Evolutionary conservation across 2,888 invertebrate genomes (phyloP), one percentile per base, ranked within the genome.

Genomic region (Calephelis perditalis): DNA sequence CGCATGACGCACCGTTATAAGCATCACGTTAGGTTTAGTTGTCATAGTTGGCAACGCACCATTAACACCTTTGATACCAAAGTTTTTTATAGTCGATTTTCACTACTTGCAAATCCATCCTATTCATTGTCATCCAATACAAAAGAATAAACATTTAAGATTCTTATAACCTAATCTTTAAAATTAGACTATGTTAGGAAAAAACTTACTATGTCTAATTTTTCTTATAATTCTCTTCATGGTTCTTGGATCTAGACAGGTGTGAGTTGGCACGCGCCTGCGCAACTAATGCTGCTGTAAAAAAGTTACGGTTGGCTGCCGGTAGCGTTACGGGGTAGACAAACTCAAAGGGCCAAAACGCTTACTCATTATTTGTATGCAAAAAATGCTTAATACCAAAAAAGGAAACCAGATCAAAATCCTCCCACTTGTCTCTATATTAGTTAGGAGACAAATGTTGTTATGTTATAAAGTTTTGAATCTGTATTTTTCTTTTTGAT

Each of bases 191-290:
- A 40, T 40, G 40, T 43, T 15, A n/a, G 59, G 60, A 63, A 65
- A 60, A 9, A 57, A 87, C 87, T 88, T 68, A 89, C 89, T 86
- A 64, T 82, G 75, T 74, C 73, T 81, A 56, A 87, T 71, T 69
- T 71, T 84, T 63, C 73, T 78, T 68, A 87, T 74, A 68, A 86
- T 76, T 70, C 75, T 82, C 81, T 85, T 88, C 89, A 89, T 89
- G 62, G 52, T 67, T 62, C 37, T 46, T 61, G 67, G 52, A 6
- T 54, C 46, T 62, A 56, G 57, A 67, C 70, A 70, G 70, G 70
- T 70, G 71, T 65, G 60, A 58, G 57, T 65, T 58, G 69, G 67
- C 83, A 82, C 84, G 82, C 81, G 86, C 74, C 63, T 74, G 72
- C 73, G 62, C 66, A 70, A 68, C 77, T 73, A 84, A 82, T 84